Evolutionary conservation across 2,113 vertebrate species (phyloP), one percentile per base, ranked within the genome.

Genomic region (Ochotona curzoniae): DNA sequence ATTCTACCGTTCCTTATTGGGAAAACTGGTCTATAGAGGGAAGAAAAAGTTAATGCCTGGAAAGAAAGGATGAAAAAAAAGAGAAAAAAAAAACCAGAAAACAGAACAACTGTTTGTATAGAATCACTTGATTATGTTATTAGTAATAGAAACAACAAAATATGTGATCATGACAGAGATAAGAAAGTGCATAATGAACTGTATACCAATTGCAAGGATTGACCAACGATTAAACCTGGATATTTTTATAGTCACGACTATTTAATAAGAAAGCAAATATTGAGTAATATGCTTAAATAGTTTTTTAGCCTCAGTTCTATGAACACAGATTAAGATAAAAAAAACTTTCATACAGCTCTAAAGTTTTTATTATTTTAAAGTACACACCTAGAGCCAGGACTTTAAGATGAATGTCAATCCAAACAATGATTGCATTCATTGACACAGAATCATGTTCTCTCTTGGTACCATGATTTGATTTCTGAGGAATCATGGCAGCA

Each of bases 281-380:
- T 83, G 32, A 71, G 0, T 35, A 20, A 4, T 15, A 82, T 30
- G n/a, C 49, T 69, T 95, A 82, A 83, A 21, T 79, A 73, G 11
- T 47, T 38, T 79, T 91, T 94, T 21, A 67, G 54, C 35, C 64
- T 70, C 47, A 25, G 7, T 57, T 44, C 17, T 71, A 30, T 54
- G 30, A 54, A 2, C n/a, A 89, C 47, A 71, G 38, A 51, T 66
- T 23, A 91, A 91, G 32, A 51, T 89, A 74, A 18, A 25, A 81
- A 26, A 4, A 70, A 83, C 57, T 94, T 23, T 95, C 32, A 75
- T 85, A 57, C 54, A 73, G 8, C 90, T 25, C 7, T 90, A 57
- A 3, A 54, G 6, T 74, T 88, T 86, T 76, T 44, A 44, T 66
- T 49, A 15, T 76, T 80, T 78, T 44, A 61, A 84, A 87, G 25